These are phyloP conservation scores for Festucalex cinctus DNA, from an alignment of 2,113 vertebrate genomes.

Conservation along the genomic window DNA sequence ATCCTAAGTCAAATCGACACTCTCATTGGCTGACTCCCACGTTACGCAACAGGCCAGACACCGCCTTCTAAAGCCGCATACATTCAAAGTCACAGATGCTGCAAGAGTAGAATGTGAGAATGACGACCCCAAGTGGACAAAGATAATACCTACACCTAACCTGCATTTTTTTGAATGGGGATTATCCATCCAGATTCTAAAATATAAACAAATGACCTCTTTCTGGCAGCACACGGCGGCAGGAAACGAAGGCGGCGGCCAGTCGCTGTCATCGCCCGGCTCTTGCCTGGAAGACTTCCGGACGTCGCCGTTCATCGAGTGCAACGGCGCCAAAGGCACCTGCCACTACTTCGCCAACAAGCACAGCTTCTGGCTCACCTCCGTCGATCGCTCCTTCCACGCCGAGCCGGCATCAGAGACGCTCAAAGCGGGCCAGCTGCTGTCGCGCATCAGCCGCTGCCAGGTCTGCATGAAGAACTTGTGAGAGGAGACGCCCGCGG, in stretches of 20 bases:
- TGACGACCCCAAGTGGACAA: too few species aligned
- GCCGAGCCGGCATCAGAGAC: constrained; percentile 79
- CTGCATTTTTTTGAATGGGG: too few species aligned
- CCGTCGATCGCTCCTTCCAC: constrained; percentile 83
- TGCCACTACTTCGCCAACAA: constrained; percentile 98
- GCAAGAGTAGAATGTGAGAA: too few species aligned
- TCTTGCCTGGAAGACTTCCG: constrained; percentile 98
- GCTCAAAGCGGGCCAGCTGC: constrained; percentile 91
- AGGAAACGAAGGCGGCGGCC: constrained; percentile 91
- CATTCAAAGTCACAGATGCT: too few species aligned
- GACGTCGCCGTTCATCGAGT: constrained; percentile 93
- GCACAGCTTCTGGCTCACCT: constrained; percentile 96
- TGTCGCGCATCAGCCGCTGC: constrained; percentile 92
- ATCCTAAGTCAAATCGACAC: too few species aligned
- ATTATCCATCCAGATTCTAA: too few species aligned
- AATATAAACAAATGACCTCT: background rate
- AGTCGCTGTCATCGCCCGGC: constrained; percentile 92
- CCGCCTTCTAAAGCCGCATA: too few species aligned
- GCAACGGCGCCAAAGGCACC: constrained; percentile 89
- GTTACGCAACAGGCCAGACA: too few species aligned
- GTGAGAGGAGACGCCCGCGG: constrained; percentile 74
- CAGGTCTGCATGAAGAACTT: constrained; percentile 99
- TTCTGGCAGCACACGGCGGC: constrained; percentile 88
- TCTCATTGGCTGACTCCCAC: too few species aligned
- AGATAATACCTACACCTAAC: too few species aligned